Base-by-base conservation (phyloP, 2,888 invertebrate genomes). In the Cryptus armator region DNA sequence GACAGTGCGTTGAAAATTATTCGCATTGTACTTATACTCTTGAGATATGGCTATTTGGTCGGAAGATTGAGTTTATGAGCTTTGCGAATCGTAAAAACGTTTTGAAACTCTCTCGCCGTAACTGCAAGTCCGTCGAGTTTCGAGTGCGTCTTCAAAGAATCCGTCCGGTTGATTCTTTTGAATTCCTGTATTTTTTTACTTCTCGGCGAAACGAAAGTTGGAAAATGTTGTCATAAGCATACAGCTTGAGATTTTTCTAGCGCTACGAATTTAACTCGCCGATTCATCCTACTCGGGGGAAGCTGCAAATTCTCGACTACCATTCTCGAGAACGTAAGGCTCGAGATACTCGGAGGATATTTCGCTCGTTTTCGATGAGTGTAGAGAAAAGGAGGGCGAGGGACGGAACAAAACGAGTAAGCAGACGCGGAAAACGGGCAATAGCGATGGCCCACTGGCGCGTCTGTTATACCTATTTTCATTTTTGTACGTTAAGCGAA, bases 181-280 rank as follows among this genome's bases (percentile, higher is more conserved):
- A 72, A 71, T 76, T 72, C 67, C 64, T 32, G 19, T 24, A 44
- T 77, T 77, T 46, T 71, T 24, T 53, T 64, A 16, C 64, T 24
- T 62, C 24, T 67, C 66, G 53, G 46, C 44, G 29, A 43, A n/a
- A 56, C 32, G 29, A 29, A n/a, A 3, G 29, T 62, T 37, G 70
- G 46, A 48, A 75, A 81, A 76, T 43, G 48, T 68, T 59, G 32
- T 44, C 37, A 19, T 44, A 59, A 74, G 67, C 62, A 53, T 71
- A 68, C 74, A 78, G 84, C 77, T 78, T 75, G 74, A 78, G 74
- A 82, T 79, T 78, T 84, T 78, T 82, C 78, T 70, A 77, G 72
- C 51, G 68, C 53, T 44, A 62, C 59, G 6, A 32, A 84, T 81
- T 77, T 37, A 68, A 74, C 68, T 70, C 74, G 84, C 81, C 82